Evolutionary conservation across 2,113 vertebrate genomes (phyloP).

Genomic region (Fukomys damarensis): DNA sequence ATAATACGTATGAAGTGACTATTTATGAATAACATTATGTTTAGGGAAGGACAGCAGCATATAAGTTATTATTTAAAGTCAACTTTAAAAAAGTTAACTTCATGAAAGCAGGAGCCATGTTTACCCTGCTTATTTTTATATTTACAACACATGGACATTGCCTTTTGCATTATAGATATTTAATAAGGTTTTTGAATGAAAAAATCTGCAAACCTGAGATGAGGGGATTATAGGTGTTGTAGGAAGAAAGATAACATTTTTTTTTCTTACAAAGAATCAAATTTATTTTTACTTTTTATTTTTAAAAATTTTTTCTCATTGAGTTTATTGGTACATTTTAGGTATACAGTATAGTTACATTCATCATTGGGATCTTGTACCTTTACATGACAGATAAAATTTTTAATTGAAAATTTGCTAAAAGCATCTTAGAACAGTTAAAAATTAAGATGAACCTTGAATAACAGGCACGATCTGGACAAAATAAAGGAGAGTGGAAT

Average conservation of each 20-base stretch:
- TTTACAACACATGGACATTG: not conserved
- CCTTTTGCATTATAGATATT: not conserved
- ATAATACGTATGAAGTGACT: not conserved
- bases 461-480: not conserved
- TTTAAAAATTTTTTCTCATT: no score
- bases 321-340: no score
- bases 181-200: slow-evolving; percentile 12
- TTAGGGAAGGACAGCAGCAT: not conserved
- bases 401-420: not conserved
- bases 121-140: not conserved
- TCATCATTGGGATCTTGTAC: no score
- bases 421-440: not conserved
- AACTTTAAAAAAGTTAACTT: not conserved
- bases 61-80: not conserved
- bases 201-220: not conserved
- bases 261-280: no score
- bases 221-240: not conserved
- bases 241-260: not conserved
- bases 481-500: not conserved
- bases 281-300: no score
- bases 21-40: not conserved
- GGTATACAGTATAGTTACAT: no score
- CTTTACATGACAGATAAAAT: no score
- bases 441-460: slow-evolving; percentile 8
- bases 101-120: not conserved